Evolutionary conservation across 2,113 vertebrate genomes (phyloP), one percentile per base, ranked within the genome.

Genomic region (Sorex araneus): DNA sequence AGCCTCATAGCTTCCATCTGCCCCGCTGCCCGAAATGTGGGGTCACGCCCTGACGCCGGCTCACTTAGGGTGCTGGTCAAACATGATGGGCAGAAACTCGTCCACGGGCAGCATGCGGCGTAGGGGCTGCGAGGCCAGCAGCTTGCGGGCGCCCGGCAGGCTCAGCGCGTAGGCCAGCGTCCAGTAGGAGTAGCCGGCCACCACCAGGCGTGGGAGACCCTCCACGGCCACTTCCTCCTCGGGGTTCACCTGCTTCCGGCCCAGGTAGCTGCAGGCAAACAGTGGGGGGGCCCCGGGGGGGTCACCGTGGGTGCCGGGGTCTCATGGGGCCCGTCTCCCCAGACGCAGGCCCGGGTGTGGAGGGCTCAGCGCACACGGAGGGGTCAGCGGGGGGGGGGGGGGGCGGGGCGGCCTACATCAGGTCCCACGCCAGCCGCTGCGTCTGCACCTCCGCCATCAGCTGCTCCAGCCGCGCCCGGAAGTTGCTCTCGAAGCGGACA

Each of bases 71-170:
- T 99, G 99, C 90, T 98, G 99, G 98, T 99, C 98, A 0, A 99
- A 99, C 99, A 99, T 99, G 97, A 99, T 98, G 97, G 99, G 99
- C 89, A 99, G 97, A 97, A 99, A 99, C 94, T 99, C 99, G 0
- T 99, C 99, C n/a, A 99, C 98, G 0, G 99, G 99, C 84, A 99
- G 97, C 98, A 99, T 99, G 96, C 99, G 99, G 93, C 97, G 98
- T 73, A 99, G 97, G 0, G 99, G 99, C 89, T 98, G 97, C 0
- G 98, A 98, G 0, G 99, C 99, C 86, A 99, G 95, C 83, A 99
- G 98, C 93, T 99, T 99, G 81, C 97, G 98, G 0, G 99, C 99
- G 0, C 99, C 99, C 0, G 97, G 98, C 77, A 86, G 97, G 23
- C 99, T 99, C 97, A 99, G 98, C 96, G 97, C 96, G 0, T 99